Base-by-base conservation (phyloP, 2,888 invertebrate genomes). In the Alloscopus bannaensis region DNA sequence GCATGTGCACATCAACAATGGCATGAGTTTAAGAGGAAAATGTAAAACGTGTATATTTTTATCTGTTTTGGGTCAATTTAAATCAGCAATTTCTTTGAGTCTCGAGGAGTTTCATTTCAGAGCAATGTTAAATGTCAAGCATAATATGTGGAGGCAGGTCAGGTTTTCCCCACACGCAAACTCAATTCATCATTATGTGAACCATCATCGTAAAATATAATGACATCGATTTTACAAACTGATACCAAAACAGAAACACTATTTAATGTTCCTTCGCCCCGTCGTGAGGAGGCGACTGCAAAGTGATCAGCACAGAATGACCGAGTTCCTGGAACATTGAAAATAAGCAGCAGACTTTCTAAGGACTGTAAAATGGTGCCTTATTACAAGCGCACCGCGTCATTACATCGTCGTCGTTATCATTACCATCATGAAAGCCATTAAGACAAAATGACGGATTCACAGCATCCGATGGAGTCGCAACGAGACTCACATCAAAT, bases 381-480 rank as follows among this genome's bases (percentile, higher is more conserved):
- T 77, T 77, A 77, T 70, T 64, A 71, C 69, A 60, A 65, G 45
- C 42, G 1, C 57, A 72, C 24, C 52, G 71, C 78, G 66, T 79
- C 78, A 79, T 79, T 79, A 79, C 59, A 66, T 66, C 59, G 78
- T 72, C 65, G 70, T 78, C 78, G 78, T 78, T 79, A 79, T 79
- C 78, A 66, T 79, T 66, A 71, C 42, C 71, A 79, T 79, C 78
- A 72, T 70, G 70, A 59, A 70, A 65, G 60, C 66, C 78, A 79
- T 79, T 79, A 79, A 76, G 75, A 76, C 68, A 76, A 76, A 76
- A 76, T 60, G 42, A 52, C 60, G 36, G 68, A 75, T 75, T 75
- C n/a, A n/a, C n/a, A n/a, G 75, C 31, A 66, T 55, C 22, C 57
- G 50, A 52, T 65, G 45, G 65, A 28, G 47, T 75, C 24, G 20